Conservation (phyloP, 2,797 vertebrate species). For the Cynopterus sphinx region DNA sequence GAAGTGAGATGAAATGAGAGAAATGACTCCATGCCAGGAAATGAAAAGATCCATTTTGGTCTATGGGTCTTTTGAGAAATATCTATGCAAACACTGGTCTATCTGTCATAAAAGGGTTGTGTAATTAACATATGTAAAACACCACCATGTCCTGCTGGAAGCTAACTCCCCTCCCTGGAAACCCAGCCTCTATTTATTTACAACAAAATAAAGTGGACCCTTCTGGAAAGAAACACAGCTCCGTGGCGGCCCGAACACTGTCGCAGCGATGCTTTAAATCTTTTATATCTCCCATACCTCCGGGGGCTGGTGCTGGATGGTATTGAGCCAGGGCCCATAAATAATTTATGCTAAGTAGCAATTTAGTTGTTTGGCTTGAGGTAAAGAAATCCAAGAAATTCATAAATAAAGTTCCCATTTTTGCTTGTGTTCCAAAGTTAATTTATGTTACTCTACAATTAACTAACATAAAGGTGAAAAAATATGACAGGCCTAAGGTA, state of each 20-base stretch:
- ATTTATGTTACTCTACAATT: constrained; percentile 91
- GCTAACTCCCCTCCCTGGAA: constrained; percentile 86
- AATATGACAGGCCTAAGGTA: constrained; percentile 90
- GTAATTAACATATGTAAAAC: constrained; percentile 87
- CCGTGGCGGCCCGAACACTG: constrained; percentile 86
- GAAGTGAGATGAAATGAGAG: constrained; percentile 71
- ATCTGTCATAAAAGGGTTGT: constrained; percentile 82
- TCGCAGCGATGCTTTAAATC: constrained; percentile 90
- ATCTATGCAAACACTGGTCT: constrained; percentile 80
- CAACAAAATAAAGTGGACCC: constrained; percentile 90
- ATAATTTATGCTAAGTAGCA: constrained; percentile 99
- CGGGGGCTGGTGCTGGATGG: constrained; percentile 90
- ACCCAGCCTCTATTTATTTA: constrained; percentile 90
- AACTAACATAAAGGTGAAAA: constrained; percentile 90
- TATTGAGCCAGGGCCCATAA: constrained; percentile 95
- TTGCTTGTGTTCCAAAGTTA: constrained; percentile 89
- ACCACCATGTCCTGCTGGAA: constrained; percentile 87
- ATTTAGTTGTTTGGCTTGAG: constrained; percentile 97
- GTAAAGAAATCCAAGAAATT: constrained; percentile 93
- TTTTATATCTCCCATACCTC: constrained; percentile 92
- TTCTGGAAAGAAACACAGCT: constrained; percentile 91
- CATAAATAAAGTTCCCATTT: constrained; percentile 94
- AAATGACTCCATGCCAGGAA: constrained; percentile 54
- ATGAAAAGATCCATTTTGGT: constrained; percentile 82
- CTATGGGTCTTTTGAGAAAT: constrained; percentile 82